Evolutionary conservation across 2,113 vertebrate genomes (phyloP).

Genomic region (Callopanchax toddi): DNA sequence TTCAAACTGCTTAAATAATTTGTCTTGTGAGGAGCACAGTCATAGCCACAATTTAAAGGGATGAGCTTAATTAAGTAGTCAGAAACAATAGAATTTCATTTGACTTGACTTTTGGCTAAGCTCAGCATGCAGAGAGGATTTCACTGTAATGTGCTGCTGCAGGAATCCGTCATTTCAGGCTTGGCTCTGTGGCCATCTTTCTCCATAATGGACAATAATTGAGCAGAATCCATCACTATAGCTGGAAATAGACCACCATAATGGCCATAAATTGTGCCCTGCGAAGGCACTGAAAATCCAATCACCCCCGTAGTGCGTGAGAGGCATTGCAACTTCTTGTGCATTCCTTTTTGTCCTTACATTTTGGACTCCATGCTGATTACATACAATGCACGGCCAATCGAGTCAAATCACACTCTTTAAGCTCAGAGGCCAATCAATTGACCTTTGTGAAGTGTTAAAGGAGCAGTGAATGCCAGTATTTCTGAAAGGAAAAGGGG

Average conservation of each 20-base stretch:
- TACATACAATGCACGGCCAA: slow-evolving; percentile 63
- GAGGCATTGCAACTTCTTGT: slow-evolving; percentile 65
- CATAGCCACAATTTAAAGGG: background rate
- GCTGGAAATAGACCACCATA: slow-evolving; percentile 85
- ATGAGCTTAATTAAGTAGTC: background rate
- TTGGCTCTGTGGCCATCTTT: slow-evolving; percentile 83
- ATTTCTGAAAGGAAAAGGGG: slow-evolving; percentile 20
- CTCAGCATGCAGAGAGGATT: slow-evolving; percentile 66
- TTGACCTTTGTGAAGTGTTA: slow-evolving; percentile 46
- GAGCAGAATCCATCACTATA: slow-evolving; percentile 89
- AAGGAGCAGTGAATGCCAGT: slow-evolving; percentile 6
- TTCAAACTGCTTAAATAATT: too few relatives aligned
- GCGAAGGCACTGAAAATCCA: slow-evolving; percentile 78
- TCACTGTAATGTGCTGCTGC: slow-evolving; percentile 73
- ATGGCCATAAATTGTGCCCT: slow-evolving; percentile 86
- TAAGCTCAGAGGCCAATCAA: slow-evolving; percentile 39
- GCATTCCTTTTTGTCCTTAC: slow-evolving; percentile 55
- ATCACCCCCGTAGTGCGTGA: slow-evolving; percentile 65
- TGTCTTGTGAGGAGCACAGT: too few relatives aligned
- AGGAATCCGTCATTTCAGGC: slow-evolving; percentile 77
- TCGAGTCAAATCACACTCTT: slow-evolving; percentile 71
- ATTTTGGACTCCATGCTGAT: slow-evolving; percentile 71
- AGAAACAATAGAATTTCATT: slow-evolving; percentile 21
- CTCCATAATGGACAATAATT: slow-evolving; percentile 95
- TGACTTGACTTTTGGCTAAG: slow-evolving; percentile 40